Percentiles rank a stretch among this genome's conserved stretches.
Evolutionary conservation across 2,113 vertebrate species (phyloP).

Genomic region (Herpetotheres cachinnans): DNA sequence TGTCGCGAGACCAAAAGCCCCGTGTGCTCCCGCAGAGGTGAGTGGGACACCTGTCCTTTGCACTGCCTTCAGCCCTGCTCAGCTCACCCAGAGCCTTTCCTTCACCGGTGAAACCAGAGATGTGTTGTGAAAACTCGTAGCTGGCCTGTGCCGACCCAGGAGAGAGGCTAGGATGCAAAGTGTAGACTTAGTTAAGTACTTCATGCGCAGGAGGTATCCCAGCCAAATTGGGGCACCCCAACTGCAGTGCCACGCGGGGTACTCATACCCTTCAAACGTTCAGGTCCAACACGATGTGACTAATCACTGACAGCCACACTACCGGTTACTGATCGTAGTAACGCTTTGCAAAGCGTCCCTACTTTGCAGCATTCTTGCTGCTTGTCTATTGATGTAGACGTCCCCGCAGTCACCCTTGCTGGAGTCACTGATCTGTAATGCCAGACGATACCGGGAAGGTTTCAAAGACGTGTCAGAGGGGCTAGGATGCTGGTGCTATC

Average conservation of each 20-base stretch:
- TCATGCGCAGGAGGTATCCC: neutral
- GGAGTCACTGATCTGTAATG: neutral
- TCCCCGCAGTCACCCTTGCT: neutral
- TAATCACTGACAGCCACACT: neutral
- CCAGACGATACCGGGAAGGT: rapidly evolving
- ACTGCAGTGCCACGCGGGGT: rapidly evolving
- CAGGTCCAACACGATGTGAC: neutral
- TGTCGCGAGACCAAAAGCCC: neutral
- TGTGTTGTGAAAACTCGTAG: neutral
- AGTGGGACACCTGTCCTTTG: neutral
- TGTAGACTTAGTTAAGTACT: neutral
- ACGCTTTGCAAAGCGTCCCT: neutral
- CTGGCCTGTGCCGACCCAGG: neutral
- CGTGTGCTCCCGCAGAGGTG: neutral
- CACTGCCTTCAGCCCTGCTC: neutral
- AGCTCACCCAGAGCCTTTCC: neutral
- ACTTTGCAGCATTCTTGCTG: neutral
- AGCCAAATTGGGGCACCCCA: neutral
- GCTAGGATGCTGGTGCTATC: neutral
- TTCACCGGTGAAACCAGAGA: rapidly evolving
- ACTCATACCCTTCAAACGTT: neutral
- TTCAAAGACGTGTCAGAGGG: neutral
- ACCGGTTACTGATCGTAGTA: neutral
- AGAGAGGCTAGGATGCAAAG: neutral
- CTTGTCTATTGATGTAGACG: neutral